Evolutionary conservation across 2,888 invertebrate species (phyloP).

Genomic region (Apamea monoglypha): DNA sequence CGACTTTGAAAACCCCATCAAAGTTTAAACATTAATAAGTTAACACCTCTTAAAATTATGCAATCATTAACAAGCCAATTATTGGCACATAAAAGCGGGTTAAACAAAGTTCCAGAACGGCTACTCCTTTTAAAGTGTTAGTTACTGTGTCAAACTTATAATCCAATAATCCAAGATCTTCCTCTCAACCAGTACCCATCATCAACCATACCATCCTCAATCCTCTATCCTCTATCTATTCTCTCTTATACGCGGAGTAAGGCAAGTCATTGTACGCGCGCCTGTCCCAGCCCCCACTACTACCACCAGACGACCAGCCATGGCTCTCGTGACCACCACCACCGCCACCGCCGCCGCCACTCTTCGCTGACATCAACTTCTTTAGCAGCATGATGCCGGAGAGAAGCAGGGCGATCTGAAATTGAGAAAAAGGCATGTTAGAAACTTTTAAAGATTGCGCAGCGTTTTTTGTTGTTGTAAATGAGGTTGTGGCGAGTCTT

Average conservation of each 20-base stretch:
- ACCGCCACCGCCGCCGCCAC: constrained; percentile 89
- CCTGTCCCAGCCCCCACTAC: constrained; percentile 88
- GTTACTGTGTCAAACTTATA: background rate
- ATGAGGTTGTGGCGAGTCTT: no score
- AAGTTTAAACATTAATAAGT: background rate
- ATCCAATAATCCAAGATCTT: background rate
- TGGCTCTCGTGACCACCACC: constrained; percentile 87
- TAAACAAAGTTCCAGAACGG: background rate
- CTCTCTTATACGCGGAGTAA: constrained; percentile 91
- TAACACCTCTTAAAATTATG: background rate
- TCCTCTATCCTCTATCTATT: constrained; percentile 64
- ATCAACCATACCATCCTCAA: background rate
- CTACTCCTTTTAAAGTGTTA: background rate
- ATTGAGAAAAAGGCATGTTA: constrained; percentile 64
- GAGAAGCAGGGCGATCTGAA: constrained; percentile 94
- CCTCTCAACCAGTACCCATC: background rate
- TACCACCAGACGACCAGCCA: constrained; percentile 82
- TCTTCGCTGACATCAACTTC: constrained; percentile 94
- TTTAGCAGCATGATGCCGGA: constrained; percentile 95
- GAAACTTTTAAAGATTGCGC: background rate
- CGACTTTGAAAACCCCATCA: background rate
- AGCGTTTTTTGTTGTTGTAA: background rate
- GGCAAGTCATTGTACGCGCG: constrained; percentile 92
- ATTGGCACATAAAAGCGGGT: background rate
- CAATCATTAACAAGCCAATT: background rate